Evolutionary conservation across 2,888 invertebrate genomes (phyloP), one percentile per base, ranked within the genome.

Genomic region (Lithophane ornitopus): DNA sequence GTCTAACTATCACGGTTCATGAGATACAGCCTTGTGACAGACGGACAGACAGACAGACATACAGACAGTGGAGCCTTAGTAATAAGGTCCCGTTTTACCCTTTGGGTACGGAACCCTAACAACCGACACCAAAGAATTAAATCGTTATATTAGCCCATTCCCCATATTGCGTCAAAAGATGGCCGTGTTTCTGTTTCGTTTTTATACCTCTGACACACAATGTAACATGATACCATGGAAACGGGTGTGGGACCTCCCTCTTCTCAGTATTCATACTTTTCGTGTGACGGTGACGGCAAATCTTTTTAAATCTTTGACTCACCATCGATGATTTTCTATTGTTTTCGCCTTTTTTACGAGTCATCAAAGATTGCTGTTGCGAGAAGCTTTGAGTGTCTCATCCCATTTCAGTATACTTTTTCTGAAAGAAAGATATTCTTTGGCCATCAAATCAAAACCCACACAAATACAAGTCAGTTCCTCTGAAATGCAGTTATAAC

Each of bases 401-500:
- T 22, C 12, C 22, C 1, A 61, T 22, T 59, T 7, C 16, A 46
- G 16, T 1, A 19, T 8, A n/a, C n/a, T 8, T n/a, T 39, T 2
- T n/a, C 16, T 19, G 11, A 63, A 41, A 26, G 11, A 63, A 26
- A 26, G 11, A 19, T 6, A 63, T 7, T 63, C 0, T 26, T 49
- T 7, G 19, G 19, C 16, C 2, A 22, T 14, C 1, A 41, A 39
- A 52, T 14, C 16, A 26, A 41, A 65, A 49, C 0, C 1, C 39
- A 4, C 28, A 28, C 14, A 28, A 56, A 44, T 19, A 19, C 12
- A 3, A 49, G 12, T 16, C 14, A 26, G 7, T 56, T 22, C 9
- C 4, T 26, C 56, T 71, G 28, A 79, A 70, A 62, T 70, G 19
- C n/a, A 56, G 46, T 16, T 19, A 56, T 39, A 54, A 41, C 71